Conservation (phyloP, 2,113 vertebrate species). For the Xiphias gladius region DNA sequence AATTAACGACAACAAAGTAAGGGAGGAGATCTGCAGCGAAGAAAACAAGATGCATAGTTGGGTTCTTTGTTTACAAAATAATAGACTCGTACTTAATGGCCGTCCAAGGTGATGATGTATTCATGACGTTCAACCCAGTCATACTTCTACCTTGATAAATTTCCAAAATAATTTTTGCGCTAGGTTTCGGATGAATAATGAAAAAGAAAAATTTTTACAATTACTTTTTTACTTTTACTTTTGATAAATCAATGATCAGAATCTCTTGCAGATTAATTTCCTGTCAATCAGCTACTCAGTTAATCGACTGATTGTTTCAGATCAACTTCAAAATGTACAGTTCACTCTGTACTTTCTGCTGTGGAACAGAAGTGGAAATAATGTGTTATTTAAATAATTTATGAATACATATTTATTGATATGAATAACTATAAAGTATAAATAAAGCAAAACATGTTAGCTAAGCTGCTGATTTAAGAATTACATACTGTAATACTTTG, state of each 20-base stretch:
- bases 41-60: not conserved
- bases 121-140: not conserved
- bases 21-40: not conserved
- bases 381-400: not conserved
- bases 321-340: not conserved
- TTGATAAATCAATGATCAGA: not conserved
- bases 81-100: not conserved
- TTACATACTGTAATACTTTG: not conserved
- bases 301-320: no score
- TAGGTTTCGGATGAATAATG: not conserved
- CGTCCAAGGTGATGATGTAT: not conserved
- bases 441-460: not conserved
- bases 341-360: not conserved
- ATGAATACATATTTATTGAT: not conserved
- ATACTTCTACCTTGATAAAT: not conserved
- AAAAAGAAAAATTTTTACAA: no score
- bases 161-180: not conserved
- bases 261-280: not conserved
- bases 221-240: not conserved
- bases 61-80: not conserved
- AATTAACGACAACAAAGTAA: conserved; percentile 19
- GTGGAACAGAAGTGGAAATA: not conserved
- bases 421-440: no score
- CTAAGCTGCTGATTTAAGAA: not conserved
- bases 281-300: no score